Evolutionary conservation across 2,797 vertebrate genomes (phyloP).

Genomic region (Vireo griseus): DNA sequence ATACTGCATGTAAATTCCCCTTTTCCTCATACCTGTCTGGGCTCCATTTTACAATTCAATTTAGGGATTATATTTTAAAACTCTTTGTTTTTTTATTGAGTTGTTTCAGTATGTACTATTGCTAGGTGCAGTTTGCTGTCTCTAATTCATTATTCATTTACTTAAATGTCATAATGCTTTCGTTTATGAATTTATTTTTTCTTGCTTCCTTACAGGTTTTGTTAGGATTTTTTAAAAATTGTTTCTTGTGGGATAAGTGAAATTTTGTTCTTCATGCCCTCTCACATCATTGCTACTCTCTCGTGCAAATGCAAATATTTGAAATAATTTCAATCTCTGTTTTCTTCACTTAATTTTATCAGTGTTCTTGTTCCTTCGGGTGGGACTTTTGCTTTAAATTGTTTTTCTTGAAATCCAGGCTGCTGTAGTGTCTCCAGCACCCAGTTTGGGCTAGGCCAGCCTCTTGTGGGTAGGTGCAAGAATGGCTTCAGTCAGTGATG

Average conservation of each 20-base stretch:
- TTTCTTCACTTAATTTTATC: neutral
- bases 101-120: neutral
- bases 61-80: neutral
- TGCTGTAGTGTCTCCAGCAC: neutral
- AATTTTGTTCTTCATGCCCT: neutral
- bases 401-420: neutral
- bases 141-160: neutral
- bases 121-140: neutral
- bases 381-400: neutral
- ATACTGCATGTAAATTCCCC: neutral
- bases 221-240: rapidly evolving
- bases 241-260: neutral
- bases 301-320: neutral
- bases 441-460: neutral
- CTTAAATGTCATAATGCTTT: neutral
- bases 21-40: neutral
- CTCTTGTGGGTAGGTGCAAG: neutral
- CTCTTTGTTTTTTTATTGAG: neutral
- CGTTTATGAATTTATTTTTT: neutral
- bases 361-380: neutral
- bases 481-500: neutral
- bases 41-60: neutral
- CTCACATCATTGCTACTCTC: neutral
- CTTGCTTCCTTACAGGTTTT: neutral
- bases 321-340: neutral